Evolutionary conservation across 2,113 vertebrate genomes (phyloP).

Genomic region (Oenanthe oenanthe): DNA sequence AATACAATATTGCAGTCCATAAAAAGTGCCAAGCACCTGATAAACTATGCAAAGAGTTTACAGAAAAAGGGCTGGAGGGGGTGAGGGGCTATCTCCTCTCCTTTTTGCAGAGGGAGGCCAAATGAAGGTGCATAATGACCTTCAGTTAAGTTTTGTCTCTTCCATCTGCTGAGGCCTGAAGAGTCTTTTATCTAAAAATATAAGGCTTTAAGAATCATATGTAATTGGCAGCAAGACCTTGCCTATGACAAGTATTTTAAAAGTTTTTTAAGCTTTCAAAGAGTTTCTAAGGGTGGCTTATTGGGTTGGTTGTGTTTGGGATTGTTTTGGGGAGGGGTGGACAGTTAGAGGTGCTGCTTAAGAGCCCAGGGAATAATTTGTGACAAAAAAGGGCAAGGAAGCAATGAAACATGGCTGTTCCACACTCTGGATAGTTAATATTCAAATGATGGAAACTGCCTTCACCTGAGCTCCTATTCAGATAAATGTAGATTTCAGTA

Average conservation of each 20-base stretch:
- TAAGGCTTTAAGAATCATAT: not conserved
- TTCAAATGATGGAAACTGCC: not conserved
- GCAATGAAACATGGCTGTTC: not conserved
- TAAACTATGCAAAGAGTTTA: not conserved
- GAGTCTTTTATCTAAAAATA: not conserved
- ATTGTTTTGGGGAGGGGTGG: rapidly evolving
- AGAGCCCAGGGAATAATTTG: not conserved
- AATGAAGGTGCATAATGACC: not conserved
- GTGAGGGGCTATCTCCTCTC: not conserved
- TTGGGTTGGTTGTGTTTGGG: not conserved
- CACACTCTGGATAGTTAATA: not conserved
- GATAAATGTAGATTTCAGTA: not conserved
- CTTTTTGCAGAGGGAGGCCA: not conserved
- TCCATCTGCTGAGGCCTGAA: not conserved
- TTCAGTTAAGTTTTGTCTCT: not conserved
- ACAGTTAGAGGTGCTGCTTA: rapidly evolving
- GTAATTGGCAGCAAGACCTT: not conserved
- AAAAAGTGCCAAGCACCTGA: not conserved
- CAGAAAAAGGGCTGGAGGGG: not conserved
- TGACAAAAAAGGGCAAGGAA: not conserved
- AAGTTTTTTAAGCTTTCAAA: not conserved
- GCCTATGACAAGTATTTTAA: not conserved
- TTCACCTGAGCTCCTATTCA: not conserved
- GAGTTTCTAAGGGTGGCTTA: not conserved
- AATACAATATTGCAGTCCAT: not conserved